Conservation (phyloP, 2,113 vertebrate genomes). For the Cephalopholis sonnerati region DNA sequence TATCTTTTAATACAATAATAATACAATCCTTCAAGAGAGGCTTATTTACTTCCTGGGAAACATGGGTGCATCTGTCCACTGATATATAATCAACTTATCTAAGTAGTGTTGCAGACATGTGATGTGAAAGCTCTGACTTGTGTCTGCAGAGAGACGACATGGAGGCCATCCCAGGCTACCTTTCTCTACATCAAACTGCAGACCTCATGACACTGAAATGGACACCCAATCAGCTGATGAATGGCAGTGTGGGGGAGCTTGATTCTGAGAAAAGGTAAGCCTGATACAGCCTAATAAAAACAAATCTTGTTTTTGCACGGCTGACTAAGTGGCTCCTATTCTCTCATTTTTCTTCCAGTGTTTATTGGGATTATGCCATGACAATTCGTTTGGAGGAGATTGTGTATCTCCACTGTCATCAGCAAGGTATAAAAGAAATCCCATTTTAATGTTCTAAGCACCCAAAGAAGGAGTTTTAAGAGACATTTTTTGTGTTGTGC, state of each 20-base stretch:
- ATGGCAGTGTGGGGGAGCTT: slow-evolving; percentile 93
- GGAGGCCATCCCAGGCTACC: slow-evolving; percentile 96
- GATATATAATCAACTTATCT: background rate
- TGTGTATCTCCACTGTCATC: slow-evolving; percentile 98
- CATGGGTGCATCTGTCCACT: background rate
- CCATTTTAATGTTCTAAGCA: background rate
- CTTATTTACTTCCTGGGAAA: background rate
- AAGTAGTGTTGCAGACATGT: background rate
- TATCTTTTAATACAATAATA: background rate
- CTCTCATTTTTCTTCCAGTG: slow-evolving; percentile 78
- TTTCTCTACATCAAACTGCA: slow-evolving; percentile 96
- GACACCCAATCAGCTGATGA: slow-evolving; percentile 99
- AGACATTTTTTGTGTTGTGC: background rate
- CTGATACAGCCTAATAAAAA: background rate
- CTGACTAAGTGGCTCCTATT: background rate
- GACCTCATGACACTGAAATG: slow-evolving; percentile 98
- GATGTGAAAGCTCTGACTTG: background rate
- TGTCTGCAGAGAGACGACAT: slow-evolving; percentile 92
- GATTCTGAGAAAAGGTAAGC: slow-evolving; percentile 96
- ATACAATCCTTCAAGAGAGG: background rate
- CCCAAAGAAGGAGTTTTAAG: background rate
- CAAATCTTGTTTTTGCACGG: background rate
- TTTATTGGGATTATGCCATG: slow-evolving; percentile 99
- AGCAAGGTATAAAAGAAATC: slow-evolving; percentile 90
- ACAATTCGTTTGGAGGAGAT: slow-evolving; percentile 98